These are phyloP conservation scores for Caenorhabditis tropicalis DNA, from an alignment of 1,140 invertebrate genomes.

Conservation along the genomic window DNA sequence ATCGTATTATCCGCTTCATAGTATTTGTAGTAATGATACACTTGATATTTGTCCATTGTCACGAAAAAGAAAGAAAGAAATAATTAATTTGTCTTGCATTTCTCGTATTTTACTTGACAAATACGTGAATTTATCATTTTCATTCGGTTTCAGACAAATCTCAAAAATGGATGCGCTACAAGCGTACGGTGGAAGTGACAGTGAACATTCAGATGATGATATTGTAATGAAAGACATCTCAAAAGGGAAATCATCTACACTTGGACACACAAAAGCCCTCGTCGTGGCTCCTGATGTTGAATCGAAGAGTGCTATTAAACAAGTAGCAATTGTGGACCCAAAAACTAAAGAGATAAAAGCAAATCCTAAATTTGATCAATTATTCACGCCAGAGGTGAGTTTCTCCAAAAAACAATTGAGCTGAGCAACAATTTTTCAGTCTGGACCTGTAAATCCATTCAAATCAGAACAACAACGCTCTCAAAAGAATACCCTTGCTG, in stretches of 20 bases:
- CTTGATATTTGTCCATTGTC: constrained; percentile 35
- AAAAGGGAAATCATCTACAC: not conserved
- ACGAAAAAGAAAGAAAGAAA: too few species aligned
- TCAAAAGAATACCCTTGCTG: constrained; percentile 87
- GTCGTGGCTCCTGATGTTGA: not conserved
- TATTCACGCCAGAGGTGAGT: constrained; percentile 84
- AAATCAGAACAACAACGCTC: constrained; percentile 66
- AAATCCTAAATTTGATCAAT: constrained; percentile 94
- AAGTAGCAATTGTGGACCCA: constrained; percentile 76
- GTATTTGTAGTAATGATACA: not conserved
- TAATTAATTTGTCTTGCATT: too few species aligned
- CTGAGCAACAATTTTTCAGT: constrained; percentile 58
- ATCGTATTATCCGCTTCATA: not conserved
- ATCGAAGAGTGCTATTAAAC: not conserved
- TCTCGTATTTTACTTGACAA: too few species aligned
- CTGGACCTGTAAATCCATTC: constrained; percentile 69
- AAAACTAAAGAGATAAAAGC: constrained; percentile 82
- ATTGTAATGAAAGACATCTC: not conserved
- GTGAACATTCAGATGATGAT: not conserved
- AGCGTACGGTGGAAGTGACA: constrained; percentile 4
- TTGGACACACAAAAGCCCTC: not conserved
- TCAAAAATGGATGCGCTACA: constrained; percentile 23
- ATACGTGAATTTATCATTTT: too few species aligned
- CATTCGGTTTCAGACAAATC: too few species aligned
- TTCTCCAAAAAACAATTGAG: too few species aligned